These are phyloP conservation scores for Drosophila bocqueti DNA, from an alignment of 1,140 invertebrate species.

Conservation along the genomic window DNA sequence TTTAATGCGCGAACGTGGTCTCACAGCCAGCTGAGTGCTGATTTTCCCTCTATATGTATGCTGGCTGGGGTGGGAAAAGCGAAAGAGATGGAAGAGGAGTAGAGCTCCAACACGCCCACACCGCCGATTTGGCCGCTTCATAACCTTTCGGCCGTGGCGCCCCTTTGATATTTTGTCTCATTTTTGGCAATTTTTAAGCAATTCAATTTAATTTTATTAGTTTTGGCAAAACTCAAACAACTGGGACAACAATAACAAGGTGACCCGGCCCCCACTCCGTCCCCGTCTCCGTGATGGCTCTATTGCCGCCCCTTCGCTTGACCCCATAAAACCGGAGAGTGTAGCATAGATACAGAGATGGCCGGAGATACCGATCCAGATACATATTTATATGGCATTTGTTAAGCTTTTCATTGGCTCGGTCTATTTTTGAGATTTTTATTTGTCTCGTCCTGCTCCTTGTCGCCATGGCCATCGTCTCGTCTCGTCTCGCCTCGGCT, in stretches of 20 bases:
- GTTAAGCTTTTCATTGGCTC: slow-evolving; percentile 73
- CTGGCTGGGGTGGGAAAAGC: slow-evolving; percentile 13
- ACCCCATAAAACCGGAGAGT: slow-evolving; percentile 71
- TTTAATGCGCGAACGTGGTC: slow-evolving; percentile 77
- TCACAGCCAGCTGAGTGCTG: slow-evolving; percentile 16
- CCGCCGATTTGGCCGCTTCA: slow-evolving; percentile 51
- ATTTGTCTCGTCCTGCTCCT: slow-evolving; percentile 32
- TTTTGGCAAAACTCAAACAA: slow-evolving; percentile 81
- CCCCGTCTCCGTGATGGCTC: background rate
- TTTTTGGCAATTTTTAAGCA: slow-evolving; percentile 84
- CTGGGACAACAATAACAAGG: slow-evolving; percentile 77
- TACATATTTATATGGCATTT: slow-evolving; percentile 80
- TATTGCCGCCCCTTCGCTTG: slow-evolving; percentile 14
- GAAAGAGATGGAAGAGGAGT: background rate
- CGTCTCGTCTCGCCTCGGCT: slow-evolving; percentile 21
- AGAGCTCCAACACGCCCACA: slow-evolving; percentile 31
- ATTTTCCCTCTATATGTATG: slow-evolving; percentile 18
- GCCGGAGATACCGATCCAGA: slow-evolving; percentile 39
- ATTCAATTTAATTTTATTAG: slow-evolving; percentile 84
- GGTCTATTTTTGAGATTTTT: slow-evolving; percentile 46
- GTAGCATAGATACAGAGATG: slow-evolving; percentile 44
- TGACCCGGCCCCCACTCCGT: slow-evolving; percentile 7
- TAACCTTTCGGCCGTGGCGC: slow-evolving; percentile 71
- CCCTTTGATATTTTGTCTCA: slow-evolving; percentile 73
- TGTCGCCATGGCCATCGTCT: slow-evolving; percentile 20